Percentiles rank a stretch among this genome's conserved stretches.
phyloP scores from a whole-genome alignment of 2,888 invertebrate genomes.

The Acrobasis suavella region DNA sequence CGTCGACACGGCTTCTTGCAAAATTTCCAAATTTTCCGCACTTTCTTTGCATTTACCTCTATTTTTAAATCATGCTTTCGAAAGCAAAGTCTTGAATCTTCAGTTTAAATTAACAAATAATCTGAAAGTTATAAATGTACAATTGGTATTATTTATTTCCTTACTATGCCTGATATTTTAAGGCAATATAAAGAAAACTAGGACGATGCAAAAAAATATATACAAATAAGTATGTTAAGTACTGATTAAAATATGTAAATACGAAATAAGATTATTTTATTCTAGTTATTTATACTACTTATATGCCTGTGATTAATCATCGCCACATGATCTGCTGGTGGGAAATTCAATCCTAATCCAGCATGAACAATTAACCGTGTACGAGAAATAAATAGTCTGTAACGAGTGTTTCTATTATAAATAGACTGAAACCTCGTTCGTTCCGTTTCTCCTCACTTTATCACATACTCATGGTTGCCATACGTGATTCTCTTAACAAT shows the following conservation, averaged over 20 bases:
- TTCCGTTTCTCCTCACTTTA: constrained; percentile 9
- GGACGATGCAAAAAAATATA: too few species aligned
- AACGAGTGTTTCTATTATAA: constrained; percentile 19
- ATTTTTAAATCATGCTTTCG: not conserved
- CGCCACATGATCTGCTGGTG: not conserved
- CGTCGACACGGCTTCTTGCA: constrained; percentile 24
- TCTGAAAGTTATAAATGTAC: too few species aligned
- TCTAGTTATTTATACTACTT: too few species aligned
- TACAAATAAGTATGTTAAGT: too few species aligned
- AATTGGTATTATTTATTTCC: too few species aligned
- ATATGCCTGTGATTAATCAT: not conserved
- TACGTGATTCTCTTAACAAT: too few species aligned
- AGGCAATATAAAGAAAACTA: too few species aligned
- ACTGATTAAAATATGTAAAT: too few species aligned
- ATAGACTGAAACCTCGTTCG: constrained; percentile 17
- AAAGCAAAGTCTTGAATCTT: not conserved
- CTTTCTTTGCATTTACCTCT: not conserved
- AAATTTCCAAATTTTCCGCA: constrained; percentile 3
- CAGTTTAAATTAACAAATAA: not conserved
- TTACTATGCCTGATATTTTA: too few species aligned
- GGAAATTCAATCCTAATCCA: constrained; percentile 20
- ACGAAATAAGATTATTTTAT: not conserved
- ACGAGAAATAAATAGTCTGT: constrained; percentile 22
- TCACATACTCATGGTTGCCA: not conserved
- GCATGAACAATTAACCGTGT: constrained; percentile 11